Percentiles rank a stretch among this genome's conserved stretches.
phyloP scores from a whole-genome alignment of 1,140 invertebrate genomes.

The Caerostris extrusa region DNA sequence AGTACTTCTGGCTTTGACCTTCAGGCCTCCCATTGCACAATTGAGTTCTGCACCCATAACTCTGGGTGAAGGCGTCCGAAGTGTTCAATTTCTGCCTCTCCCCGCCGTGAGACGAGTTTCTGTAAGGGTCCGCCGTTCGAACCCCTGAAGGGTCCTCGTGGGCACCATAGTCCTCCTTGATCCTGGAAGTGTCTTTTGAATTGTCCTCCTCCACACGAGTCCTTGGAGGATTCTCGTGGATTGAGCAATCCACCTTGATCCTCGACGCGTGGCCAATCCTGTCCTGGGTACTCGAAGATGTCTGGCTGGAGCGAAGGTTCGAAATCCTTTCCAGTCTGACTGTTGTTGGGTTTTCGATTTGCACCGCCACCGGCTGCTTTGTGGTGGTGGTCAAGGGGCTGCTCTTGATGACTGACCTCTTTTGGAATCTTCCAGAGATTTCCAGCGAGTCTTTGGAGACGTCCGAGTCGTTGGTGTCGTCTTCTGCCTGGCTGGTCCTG shows the following conservation, averaged over 20 bases:
- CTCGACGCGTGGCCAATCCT: not conserved
- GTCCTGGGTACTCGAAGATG: not conserved
- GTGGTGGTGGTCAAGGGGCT: not conserved
- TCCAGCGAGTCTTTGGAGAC: conserved; percentile 71
- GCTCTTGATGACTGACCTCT: not conserved
- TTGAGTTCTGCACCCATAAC: not conserved
- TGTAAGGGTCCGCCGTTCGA: not conserved
- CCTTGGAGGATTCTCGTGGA: not conserved
- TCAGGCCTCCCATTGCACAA: conserved; percentile 14
- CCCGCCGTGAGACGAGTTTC: not conserved
- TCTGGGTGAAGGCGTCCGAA: conserved; percentile 28
- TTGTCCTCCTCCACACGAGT: not conserved
- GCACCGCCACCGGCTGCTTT: not conserved
- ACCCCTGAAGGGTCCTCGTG: not conserved
- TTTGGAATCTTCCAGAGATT: not conserved
- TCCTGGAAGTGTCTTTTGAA: not conserved
- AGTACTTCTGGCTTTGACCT: not conserved
- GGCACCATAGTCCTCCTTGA: not conserved
- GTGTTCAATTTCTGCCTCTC: conserved; percentile 30
- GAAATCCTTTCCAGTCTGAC: not conserved
- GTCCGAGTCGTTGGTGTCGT: conserved; percentile 62
- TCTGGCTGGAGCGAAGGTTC: not conserved
- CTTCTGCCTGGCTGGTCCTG: not conserved
- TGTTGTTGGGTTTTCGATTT: not conserved
- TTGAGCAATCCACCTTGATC: not conserved